Percentiles rank a stretch among this genome's conserved stretches.
Conservation (phyloP, 2,888 invertebrate species). For the Protophormia terraenovae region DNA sequence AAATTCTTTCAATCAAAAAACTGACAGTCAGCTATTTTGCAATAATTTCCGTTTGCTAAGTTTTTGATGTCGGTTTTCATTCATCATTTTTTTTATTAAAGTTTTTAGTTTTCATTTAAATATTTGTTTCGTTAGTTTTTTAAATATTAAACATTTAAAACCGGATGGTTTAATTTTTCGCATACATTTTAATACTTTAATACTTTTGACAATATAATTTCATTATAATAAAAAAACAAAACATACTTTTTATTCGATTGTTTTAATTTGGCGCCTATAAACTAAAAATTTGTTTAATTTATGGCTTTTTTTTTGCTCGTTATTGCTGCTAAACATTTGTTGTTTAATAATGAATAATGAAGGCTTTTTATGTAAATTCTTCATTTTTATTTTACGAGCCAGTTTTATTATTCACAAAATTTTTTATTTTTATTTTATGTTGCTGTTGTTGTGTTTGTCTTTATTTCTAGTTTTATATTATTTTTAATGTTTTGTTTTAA, state of each 20-base stretch:
- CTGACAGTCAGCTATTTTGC: constrained; percentile 24
- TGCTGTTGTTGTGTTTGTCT: not conserved
- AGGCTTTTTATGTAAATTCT: constrained; percentile 48
- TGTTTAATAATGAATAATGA: not conserved
- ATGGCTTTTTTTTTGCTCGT: constrained; percentile 3
- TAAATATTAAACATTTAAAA: constrained; percentile 29
- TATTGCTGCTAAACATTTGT: not conserved
- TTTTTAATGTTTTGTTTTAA: constrained; percentile 32
- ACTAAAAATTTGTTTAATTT: constrained; percentile 47
- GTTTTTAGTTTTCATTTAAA: constrained; percentile 1
- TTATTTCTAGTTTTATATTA: not conserved
- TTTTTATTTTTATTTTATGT: too few relatives aligned
- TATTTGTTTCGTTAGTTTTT: constrained; percentile 2
- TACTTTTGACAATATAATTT: not conserved
- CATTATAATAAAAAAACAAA: constrained; percentile 41
- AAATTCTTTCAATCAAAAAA: constrained; percentile 30
- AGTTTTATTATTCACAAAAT: constrained; percentile 15
- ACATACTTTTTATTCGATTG: constrained; percentile 11
- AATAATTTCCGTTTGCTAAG: constrained; percentile 53
- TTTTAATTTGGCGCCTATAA: constrained; percentile 51
- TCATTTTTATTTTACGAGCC: constrained; percentile 11
- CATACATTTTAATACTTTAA: constrained; percentile 18
- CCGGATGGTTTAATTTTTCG: constrained; percentile 53
- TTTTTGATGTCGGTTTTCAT: constrained; percentile 14
- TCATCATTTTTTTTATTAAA: not conserved